phyloP scores from a whole-genome alignment of 2,113 vertebrate genomes.

The Sisor rabdophorus region DNA sequence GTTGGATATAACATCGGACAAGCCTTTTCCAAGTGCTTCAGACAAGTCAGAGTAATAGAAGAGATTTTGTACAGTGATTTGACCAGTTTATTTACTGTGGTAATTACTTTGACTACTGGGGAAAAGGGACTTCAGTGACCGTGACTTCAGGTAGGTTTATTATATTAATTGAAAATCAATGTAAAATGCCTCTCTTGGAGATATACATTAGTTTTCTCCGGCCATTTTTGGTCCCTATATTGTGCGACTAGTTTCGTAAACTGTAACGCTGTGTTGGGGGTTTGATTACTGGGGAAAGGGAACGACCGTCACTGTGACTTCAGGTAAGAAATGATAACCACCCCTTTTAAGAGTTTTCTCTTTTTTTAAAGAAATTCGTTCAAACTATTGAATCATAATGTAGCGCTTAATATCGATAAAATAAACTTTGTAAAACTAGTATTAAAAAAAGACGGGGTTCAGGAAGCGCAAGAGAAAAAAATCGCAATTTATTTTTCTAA shows the following conservation, averaged over 20 bases:
- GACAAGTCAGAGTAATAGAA: too few relatives aligned
- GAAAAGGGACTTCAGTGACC: slow-evolving; percentile 41
- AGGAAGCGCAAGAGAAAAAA: not conserved
- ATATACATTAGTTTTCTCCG: not conserved
- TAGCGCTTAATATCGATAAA: not conserved
- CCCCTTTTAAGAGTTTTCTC: not conserved
- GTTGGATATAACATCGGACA: too few relatives aligned
- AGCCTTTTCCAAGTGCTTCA: too few relatives aligned
- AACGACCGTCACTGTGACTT: slow-evolving; percentile 39
- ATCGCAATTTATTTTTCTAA: not conserved
- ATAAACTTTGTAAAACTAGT: not conserved
- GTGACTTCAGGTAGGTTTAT: slow-evolving; percentile 53
- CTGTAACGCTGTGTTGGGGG: not conserved
- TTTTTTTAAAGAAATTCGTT: not conserved
- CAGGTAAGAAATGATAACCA: slow-evolving; percentile 7
- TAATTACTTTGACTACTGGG: slow-evolving; percentile 42
- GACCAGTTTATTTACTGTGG: slow-evolving; percentile 19
- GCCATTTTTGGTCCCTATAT: not conserved
- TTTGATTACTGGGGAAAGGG: slow-evolving; percentile 51
- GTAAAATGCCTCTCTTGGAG: not conserved
- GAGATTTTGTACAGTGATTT: slow-evolving; percentile 2
- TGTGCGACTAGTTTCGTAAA: not conserved
- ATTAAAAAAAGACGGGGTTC: not conserved
- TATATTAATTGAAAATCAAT: not conserved
- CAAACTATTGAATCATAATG: not conserved